A percentile compares a stretch with the other conserved stretches of the same genome.
Evolutionary conservation across 2,888 invertebrate genomes (phyloP).

Genomic region (Pyrrhia umbra): DNA sequence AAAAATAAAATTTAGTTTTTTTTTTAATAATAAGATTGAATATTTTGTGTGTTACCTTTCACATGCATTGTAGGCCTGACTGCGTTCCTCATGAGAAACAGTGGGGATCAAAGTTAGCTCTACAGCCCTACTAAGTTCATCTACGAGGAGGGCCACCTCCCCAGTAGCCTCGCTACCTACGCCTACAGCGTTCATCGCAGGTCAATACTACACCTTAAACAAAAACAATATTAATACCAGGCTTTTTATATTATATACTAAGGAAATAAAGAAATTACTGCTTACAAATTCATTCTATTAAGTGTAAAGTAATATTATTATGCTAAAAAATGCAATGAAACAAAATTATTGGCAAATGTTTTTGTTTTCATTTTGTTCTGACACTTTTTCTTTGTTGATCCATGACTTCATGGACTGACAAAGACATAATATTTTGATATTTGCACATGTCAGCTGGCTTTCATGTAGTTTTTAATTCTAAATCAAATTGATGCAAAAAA

Average conservation of each 20-base stretch:
- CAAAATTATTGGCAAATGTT: conserved; percentile 22
- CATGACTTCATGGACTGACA: conserved; percentile 25
- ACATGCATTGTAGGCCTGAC: conserved; percentile 96
- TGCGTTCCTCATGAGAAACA: conserved; percentile 93
- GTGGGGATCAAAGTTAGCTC: conserved; percentile 95
- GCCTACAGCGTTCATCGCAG: conserved; percentile 83
- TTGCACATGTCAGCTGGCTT: neutral
- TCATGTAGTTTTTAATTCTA: neutral
- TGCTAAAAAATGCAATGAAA: neutral
- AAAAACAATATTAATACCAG: neutral
- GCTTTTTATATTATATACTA: neutral
- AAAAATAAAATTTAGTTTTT: neutral
- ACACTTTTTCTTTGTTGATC: conserved; percentile 47
- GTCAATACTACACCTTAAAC: conserved; percentile 56
- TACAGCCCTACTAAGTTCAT: conserved; percentile 94
- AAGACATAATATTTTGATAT: conserved; percentile 28
- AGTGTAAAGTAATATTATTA: too few relatives aligned
- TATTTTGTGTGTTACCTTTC: conserved; percentile 87
- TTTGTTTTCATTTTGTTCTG: conserved; percentile 29
- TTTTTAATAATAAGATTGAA: neutral
- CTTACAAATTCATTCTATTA: too few relatives aligned
- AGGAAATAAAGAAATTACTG: neutral
- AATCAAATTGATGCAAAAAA: neutral
- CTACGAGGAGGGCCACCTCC: conserved; percentile 92
- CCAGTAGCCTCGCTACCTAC: conserved; percentile 86